Percentiles rank a stretch among this genome's conserved stretches.
phyloP scores from a whole-genome alignment of 2,888 invertebrate species.

The Drosophila leonis region DNA sequence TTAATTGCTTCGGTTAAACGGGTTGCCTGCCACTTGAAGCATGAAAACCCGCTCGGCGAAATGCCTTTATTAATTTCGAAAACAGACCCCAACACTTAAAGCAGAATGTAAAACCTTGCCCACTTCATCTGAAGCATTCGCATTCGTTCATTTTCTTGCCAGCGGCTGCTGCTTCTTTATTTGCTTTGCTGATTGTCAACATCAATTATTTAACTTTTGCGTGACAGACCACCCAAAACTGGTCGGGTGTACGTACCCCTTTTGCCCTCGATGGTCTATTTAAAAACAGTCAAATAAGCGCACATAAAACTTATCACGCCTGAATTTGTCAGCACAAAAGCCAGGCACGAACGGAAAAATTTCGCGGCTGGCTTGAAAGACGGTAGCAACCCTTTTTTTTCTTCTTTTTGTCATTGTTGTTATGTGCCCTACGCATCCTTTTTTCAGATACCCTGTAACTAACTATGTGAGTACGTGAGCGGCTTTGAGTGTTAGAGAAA shows the following conservation, averaged over 20 bases:
- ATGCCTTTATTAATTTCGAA: constrained; percentile 70
- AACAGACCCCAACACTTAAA: constrained; percentile 49
- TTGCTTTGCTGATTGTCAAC: constrained; percentile 83
- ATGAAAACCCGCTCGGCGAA: constrained; percentile 38
- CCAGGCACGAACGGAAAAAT: constrained; percentile 48
- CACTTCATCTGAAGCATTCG: constrained; percentile 45
- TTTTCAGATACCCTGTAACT: constrained; percentile 39
- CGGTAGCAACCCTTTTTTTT: constrained; percentile 63
- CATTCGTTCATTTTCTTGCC: constrained; percentile 54
- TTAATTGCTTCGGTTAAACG: constrained; percentile 59
- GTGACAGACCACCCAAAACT: constrained; percentile 54
- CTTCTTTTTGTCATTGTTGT: constrained; percentile 3
- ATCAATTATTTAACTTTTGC: constrained; percentile 83
- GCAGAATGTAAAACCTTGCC: constrained; percentile 32
- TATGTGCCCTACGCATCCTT: constrained; percentile 28
- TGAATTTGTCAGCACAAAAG: constrained; percentile 84
- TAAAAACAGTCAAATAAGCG: constrained; percentile 81
- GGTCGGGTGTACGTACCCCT: constrained; percentile 12
- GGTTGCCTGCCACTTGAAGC: constrained; percentile 51
- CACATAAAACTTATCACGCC: constrained; percentile 82
- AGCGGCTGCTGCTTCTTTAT: constrained; percentile 69
- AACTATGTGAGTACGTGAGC: background rate
- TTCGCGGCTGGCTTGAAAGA: constrained; percentile 35
- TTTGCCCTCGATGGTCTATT: constrained; percentile 65
- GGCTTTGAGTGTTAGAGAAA: background rate